Evolutionary conservation across 2,797 vertebrate species (phyloP).

Genomic region (Babyrousa celebensis): DNA sequence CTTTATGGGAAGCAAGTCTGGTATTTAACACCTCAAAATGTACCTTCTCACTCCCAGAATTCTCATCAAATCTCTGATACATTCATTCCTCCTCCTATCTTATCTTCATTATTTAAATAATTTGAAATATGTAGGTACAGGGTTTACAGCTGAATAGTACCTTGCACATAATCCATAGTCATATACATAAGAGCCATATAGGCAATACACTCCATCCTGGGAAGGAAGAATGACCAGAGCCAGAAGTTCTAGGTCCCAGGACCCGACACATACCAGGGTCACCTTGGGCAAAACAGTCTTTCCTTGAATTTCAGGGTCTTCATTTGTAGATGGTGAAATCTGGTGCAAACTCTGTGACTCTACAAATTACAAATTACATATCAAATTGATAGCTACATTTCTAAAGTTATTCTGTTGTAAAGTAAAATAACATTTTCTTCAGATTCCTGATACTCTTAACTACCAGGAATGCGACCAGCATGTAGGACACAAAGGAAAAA

Average conservation of each 20-base stretch:
- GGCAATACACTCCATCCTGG: neutral
- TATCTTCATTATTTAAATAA: slow-evolving; percentile 63
- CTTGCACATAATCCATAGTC: neutral
- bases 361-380: neutral
- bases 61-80: slow-evolving; percentile 15
- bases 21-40: neutral
- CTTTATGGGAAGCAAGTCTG: neutral
- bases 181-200: neutral
- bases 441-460: neutral
- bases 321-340: neutral
- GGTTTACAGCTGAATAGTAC: neutral
- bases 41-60: slow-evolving; percentile 6
- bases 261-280: neutral
- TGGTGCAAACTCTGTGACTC: neutral
- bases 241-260: neutral
- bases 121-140: slow-evolving; percentile 7
- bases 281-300: neutral
- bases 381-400: slow-evolving; percentile 8
- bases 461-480: neutral
- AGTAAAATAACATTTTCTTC: slow-evolving; percentile 45
- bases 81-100: slow-evolving; percentile 21
- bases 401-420: slow-evolving; percentile 41
- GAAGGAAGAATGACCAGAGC: neutral
- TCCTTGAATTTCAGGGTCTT: slow-evolving; percentile 22
- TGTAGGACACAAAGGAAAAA: neutral